Base-by-base conservation (phyloP, 2,888 invertebrate genomes). In the Gisinianus flammeolus region DNA sequence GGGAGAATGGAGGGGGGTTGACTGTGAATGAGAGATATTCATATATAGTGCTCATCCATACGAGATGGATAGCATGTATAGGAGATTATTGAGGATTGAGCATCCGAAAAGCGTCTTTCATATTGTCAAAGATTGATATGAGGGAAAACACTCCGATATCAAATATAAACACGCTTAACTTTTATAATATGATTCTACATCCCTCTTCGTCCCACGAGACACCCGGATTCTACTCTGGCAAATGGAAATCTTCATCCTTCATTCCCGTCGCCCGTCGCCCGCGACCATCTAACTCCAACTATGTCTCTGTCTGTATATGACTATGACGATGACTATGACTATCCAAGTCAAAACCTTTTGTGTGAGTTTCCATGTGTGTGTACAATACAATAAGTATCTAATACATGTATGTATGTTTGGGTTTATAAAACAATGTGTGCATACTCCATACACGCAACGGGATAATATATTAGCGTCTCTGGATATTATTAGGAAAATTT, bases 101-200 rank as follows among this genome's bases (percentile, higher is more conserved):
- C 71, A 44, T 76, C 76, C 72, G 19, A 72, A 77, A 76, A 76
- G 79, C 77, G 79, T 76, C 78, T 72, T 78, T 71, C 72, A 76
- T 78, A 80, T 75, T 80, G 77, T 79, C 79, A 79, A 79, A 79
- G 79, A 79, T 80, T 80, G 79, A 80, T 80, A 78, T 77, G 77
- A 80, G 71, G 77, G 71, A 75, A 74, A 77, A 74, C 76, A 77
- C 52, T 74, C 66, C 31, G 74, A 70, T 79, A 80, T 78, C 79
- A 80, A 80, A 78, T 78, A 80, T 78, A 80, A 80, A 80, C 79
- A 80, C 76, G 75, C 78, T 77, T 77, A 80, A 80, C 71, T 80
- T 80, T 76, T 78, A 78, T 74, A 77, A 77, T 79, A 79, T 77
- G 79, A 77, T 69, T 56, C 73, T 35, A 62, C 73, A 73, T 31